Conservation (phyloP, 2,113 vertebrate genomes). For the Eudyptes chrysolophus region DNA sequence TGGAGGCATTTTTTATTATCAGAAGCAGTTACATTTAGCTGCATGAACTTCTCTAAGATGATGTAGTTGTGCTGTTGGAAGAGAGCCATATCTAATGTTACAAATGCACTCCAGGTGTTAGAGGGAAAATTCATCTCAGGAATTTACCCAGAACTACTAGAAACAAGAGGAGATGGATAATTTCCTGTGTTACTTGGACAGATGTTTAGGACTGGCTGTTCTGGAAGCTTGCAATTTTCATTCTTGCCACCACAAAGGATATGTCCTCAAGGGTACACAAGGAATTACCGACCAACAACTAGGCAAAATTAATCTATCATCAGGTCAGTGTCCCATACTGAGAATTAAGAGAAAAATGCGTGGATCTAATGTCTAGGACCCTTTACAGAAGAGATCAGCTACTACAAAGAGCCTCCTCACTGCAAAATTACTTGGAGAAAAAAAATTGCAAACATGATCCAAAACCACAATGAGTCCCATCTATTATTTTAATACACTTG, state of each 20-base stretch:
- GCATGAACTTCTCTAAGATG: neutral
- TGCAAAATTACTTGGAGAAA: neutral
- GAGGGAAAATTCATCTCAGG: neutral
- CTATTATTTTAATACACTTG: neutral
- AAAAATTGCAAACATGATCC: neutral
- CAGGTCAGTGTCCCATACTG: neutral
- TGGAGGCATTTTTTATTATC: constrained; percentile 4
- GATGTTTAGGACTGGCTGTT: neutral
- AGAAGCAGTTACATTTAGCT: neutral
- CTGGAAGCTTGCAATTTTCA: neutral
- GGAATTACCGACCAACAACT: neutral
- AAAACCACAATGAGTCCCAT: neutral
- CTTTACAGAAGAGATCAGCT: neutral
- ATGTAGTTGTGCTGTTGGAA: neutral
- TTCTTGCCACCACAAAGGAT: neutral
- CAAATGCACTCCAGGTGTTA: constrained; percentile 37
- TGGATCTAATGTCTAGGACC: neutral
- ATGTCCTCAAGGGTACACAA: neutral
- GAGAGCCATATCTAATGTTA: constrained; percentile 23
- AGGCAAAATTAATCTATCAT: neutral
- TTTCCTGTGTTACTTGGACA: constrained; percentile 20
- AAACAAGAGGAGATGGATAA: constrained; percentile 11
- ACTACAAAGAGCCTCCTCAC: neutral
- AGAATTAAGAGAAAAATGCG: neutral
- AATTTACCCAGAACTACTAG: neutral